phyloP scores from a whole-genome alignment of 2,888 invertebrate species.

The Mythimna pallens region DNA sequence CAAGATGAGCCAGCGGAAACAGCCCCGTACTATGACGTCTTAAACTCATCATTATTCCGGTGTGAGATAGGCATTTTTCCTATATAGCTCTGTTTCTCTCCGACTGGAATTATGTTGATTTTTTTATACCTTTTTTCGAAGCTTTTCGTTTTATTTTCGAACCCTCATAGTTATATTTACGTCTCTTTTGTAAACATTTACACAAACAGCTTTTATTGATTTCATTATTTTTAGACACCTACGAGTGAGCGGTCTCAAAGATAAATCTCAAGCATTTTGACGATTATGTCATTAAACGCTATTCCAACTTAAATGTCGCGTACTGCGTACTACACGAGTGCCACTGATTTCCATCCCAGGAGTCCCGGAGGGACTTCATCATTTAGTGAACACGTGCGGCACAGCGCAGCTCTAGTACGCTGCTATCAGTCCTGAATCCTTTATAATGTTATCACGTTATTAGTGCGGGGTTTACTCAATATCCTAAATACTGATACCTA shows the following conservation, averaged over 20 bases:
- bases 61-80: too few relatives aligned
- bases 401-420: slow-evolving; percentile 25
- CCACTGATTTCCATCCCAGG: slow-evolving; percentile 36
- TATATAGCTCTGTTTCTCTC: too few relatives aligned
- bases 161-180: background rate
- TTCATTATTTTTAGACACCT: background rate
- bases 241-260: background rate
- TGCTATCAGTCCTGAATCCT: slow-evolving; percentile 11
- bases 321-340: slow-evolving; percentile 18
- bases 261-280: background rate
- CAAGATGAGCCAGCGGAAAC: background rate
- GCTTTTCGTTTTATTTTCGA: background rate
- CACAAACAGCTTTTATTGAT: background rate
- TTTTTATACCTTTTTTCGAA: background rate
- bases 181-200: background rate
- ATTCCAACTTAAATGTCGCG: background rate
- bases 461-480: background rate
- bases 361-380: slow-evolving; percentile 41
- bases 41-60: too few relatives aligned
- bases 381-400: slow-evolving; percentile 43
- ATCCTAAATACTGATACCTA: slow-evolving; percentile 12
- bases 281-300: background rate
- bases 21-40: background rate
- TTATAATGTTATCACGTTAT: slow-evolving; percentile 25
- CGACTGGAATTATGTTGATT: too few relatives aligned